Base-by-base conservation (phyloP, 2,888 invertebrate genomes). In the Marasmarcha lunaedactyla region DNA sequence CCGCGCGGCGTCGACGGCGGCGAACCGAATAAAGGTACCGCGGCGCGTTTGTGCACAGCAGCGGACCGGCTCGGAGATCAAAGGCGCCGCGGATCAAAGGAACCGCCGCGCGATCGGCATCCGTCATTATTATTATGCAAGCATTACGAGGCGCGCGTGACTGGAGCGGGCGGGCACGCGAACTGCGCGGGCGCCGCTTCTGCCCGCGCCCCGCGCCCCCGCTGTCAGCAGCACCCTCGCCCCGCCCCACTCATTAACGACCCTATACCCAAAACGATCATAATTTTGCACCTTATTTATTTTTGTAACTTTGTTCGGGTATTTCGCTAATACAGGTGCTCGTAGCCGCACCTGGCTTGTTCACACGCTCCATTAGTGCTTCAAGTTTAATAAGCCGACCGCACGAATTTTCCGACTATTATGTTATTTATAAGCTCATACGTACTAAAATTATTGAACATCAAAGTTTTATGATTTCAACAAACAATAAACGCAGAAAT, bases 81-180 rank as follows among this genome's bases (percentile, higher is more conserved):
- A 83, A 81, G 59, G 77, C 66, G 62, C 63, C 67, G 65, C 71
- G 71, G 81, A 83, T 83, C 81, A 83, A 83, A 81, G 78, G 72
- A 54, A 71, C 81, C 81, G 81, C 79, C 71, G 76, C 79, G 81
- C 81, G 81, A 83, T 83, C 81, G 81, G 81, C 81, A 81, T 81
- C 81, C 81, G 81, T 83, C 81, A 83, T 83, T 83, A 83, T 83
- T 83, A 83, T 81, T 83, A 83, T 83, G 81, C 81, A 83, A 83
- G 81, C 81, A 83, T 81, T 83, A 83, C 79, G 71, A 73, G 76
- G 73, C 77, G 81, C 78, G 78, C 81, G 81, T 83, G 81, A 83
- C 74, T 81, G 77, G 67, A 69, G 73, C 78, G 74, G 72, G 76
- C 73, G 73, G 76, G 76, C 78, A 78, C 81, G 81, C 79, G 78